Base-by-base conservation (phyloP, 2,113 vertebrate species). In the Tyrannus savana region DNA sequence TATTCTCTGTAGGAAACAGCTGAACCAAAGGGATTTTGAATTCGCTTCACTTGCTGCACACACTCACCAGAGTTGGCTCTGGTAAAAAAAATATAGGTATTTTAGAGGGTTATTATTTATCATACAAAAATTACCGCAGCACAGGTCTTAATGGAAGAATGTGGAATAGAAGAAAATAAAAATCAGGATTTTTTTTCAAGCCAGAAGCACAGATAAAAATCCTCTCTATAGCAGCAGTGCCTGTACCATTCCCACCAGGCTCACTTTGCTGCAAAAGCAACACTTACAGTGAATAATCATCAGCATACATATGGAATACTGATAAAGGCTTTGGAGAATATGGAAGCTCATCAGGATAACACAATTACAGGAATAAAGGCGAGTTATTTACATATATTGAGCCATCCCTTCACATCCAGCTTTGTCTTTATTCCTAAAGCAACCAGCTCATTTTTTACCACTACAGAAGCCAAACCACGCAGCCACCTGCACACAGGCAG, bases 231-330 rank as follows among this genome's bases (percentile, higher is more conserved):
- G 49, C 72, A 82, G 77, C 60, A 53, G n/a, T 2, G 30, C 14
- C 75, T 73, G 23, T 37, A 41, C 62, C 79, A 68, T 44, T 92
- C 90, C 95, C 92, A 90, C 66, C 78, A 95, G 88, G 80, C 66
- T 78, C 56, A 74, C 58, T 89, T 4, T 35, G 73, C 92, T 84
- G 86, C 79, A 84, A 60, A 87, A 92, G 86, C 76, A 90, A 84
- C 53, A 44, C 75, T 93, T 74, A 33, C 1, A 42, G 42, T 88
- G 85, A 86, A 88, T 94, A 66, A 74, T 78, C 83, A 74, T 58
- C 89, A 96, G 74, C 63, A 58, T 31, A 66, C 52, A 11, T 5
- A 55, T 5, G 10, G 94, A 94, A 94, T 76, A 91, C 78, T 81
- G 84, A 89, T 63, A 90, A 85, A 77, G 56, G 58, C 75, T 75